A percentile compares a stretch with the other conserved stretches of the same genome.
Conservation (phyloP, 2,888 invertebrate species). For the Shargacucullia verbasci region DNA sequence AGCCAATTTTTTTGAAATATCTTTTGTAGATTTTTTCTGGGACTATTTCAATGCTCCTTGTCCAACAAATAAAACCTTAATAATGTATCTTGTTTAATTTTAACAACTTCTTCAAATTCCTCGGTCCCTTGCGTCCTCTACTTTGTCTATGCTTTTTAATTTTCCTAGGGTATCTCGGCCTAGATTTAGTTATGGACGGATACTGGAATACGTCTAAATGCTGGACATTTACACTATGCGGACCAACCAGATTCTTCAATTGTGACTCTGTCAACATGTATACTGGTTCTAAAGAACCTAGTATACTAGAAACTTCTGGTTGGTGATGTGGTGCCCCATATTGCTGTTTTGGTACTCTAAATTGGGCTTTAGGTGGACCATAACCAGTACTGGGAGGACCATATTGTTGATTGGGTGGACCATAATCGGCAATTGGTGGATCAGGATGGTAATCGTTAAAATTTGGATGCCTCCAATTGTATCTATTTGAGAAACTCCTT, state of each 20-base stretch:
- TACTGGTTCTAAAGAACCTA: conserved; percentile 72
- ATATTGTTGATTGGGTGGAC: conserved; percentile 22
- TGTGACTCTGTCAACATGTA: conserved; percentile 81
- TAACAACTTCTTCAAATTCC: conserved; percentile 23
- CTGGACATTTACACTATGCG: conserved; percentile 75
- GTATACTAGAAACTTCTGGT: conserved; percentile 35
- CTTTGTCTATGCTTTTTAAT: conserved; percentile 34
- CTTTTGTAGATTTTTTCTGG: no score
- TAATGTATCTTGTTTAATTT: conserved; percentile 39
- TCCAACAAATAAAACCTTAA: no score
- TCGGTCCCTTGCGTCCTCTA: conserved; percentile 32
- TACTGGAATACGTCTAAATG: conserved; percentile 78
- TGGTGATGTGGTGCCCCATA: conserved; percentile 39
- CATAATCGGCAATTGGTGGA: conserved; percentile 21
- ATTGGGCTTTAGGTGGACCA: conserved; percentile 25
- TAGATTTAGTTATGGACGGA: conserved; percentile 46
- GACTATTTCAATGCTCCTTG: no score
- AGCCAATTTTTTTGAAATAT: no score
- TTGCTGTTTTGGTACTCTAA: conserved; percentile 14
- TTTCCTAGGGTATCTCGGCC: conserved; percentile 67
- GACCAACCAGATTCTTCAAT: conserved; percentile 74
- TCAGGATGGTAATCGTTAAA: conserved; percentile 40
- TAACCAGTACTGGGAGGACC: conserved; percentile 25
- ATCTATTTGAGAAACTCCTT: conserved; percentile 36
- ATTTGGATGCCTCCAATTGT: conserved; percentile 40